A percentile compares a stretch with the other conserved stretches of the same genome.
Evolutionary conservation across 2,797 vertebrate genomes (phyloP).

Genomic region (Siniperca undulata): DNA sequence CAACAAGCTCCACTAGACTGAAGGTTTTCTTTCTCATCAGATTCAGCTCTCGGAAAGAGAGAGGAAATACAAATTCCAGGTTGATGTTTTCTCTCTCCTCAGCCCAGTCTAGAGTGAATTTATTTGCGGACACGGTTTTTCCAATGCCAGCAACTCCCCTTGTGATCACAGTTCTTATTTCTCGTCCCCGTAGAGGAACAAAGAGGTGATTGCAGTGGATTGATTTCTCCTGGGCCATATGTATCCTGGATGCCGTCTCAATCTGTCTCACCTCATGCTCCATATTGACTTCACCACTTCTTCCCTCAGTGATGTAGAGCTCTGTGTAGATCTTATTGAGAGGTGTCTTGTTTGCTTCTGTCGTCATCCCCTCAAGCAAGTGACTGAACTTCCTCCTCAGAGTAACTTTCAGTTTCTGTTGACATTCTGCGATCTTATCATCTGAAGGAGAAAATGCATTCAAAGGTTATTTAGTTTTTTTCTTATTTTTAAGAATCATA

Average conservation of each 20-base stretch:
- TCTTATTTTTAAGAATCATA: background rate
- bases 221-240: conserved; percentile 56
- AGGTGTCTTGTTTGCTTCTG: conserved; percentile 17
- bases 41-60: conserved; percentile 79
- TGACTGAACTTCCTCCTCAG: conserved; percentile 65
- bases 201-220: conserved; percentile 76
- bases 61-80: conserved; percentile 75
- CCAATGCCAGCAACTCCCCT: conserved; percentile 81
- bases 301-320: conserved; percentile 74
- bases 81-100: conserved; percentile 66
- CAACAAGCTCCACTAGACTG: conserved; percentile 66
- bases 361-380: conserved; percentile 45
- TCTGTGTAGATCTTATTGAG: conserved; percentile 78
- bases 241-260: conserved; percentile 53
- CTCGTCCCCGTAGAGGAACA: conserved; percentile 16
- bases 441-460: conserved; percentile 39
- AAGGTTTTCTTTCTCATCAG: conserved; percentile 50
- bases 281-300: conserved; percentile 58
- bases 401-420: conserved; percentile 52
- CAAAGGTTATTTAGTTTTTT: background rate
- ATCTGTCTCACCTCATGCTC: conserved; percentile 79
- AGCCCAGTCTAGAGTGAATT: conserved; percentile 80
- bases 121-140: conserved; percentile 75
- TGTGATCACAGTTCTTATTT: conserved; percentile 73
- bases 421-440: conserved; percentile 45